Conservation (phyloP, 2,113 vertebrate species). For the Collichthys lucidus region DNA sequence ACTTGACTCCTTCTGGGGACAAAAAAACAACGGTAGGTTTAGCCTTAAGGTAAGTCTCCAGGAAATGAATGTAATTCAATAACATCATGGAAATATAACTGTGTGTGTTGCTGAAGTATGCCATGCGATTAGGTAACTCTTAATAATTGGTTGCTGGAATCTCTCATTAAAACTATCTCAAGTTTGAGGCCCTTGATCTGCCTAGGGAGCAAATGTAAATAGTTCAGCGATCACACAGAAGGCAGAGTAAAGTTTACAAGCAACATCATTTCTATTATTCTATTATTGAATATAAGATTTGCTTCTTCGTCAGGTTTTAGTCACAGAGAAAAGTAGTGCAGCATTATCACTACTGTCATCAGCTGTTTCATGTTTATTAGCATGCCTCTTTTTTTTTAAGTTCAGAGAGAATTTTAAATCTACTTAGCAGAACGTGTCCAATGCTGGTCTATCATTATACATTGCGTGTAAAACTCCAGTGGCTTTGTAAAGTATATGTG, state of each 20-base stretch:
- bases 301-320: background rate
- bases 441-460: background rate
- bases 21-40: no score
- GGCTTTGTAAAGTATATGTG: background rate
- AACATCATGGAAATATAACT: no score
- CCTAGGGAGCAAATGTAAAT: slow-evolving; percentile 40
- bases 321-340: background rate
- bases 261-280: background rate
- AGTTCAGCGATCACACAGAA: slow-evolving; percentile 26
- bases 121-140: slow-evolving; percentile 61
- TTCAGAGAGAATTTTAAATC: background rate
- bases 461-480: background rate
- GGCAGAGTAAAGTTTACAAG: slow-evolving; percentile 6
- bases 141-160: slow-evolving; percentile 49
- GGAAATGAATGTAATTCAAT: no score
- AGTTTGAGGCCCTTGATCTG: slow-evolving; percentile 63
- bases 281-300: slow-evolving; percentile 19
- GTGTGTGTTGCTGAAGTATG: slow-evolving; percentile 45
- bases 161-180: slow-evolving; percentile 58
- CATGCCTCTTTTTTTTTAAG: background rate
- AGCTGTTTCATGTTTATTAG: background rate
- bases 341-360: background rate
- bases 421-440: background rate
- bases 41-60: no score
- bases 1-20: no score